Conservation (phyloP, 1,140 invertebrate genomes). For the Temnothorax nylanderi region DNA sequence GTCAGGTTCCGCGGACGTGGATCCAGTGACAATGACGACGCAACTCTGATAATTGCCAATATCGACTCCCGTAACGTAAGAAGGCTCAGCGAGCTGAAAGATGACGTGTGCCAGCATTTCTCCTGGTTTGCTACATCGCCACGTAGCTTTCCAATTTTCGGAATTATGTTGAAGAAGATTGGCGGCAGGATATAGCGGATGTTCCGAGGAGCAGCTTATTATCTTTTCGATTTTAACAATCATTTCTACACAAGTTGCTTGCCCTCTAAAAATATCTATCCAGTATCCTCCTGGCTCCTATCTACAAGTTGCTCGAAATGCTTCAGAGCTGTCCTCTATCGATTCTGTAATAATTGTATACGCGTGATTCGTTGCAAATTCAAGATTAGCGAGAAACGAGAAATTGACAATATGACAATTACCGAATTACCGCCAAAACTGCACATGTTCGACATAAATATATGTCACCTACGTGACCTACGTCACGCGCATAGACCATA, state of each 20-base stretch:
- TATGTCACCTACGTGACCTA: not conserved
- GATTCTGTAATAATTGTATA: not conserved
- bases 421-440: not conserved
- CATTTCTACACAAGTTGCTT: conserved; percentile 70
- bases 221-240: conserved; percentile 81
- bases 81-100: conserved; percentile 79
- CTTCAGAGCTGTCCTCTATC: too few species aligned
- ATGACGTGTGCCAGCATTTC: conserved; percentile 79
- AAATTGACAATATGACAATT: too few species aligned
- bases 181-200: conserved; percentile 78
- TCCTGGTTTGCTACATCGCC: conserved; percentile 82
- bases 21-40: conserved; percentile 80
- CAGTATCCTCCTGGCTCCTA: too few species aligned
- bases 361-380: not conserved
- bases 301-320: too few species aligned
- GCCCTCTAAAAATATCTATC: too few species aligned
- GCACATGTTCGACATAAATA: not conserved
- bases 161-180: conserved; percentile 79
- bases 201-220: conserved; percentile 82
- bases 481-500: too few species aligned
- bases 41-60: conserved; percentile 83
- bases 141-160: conserved; percentile 70
- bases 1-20: conserved; percentile 79
- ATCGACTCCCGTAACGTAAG: conserved; percentile 81
- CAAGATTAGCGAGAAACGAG: too few species aligned